A percentile compares a stretch with the other conserved stretches of the same genome.
Conservation (phyloP, 2,797 vertebrate genomes). For the Melanogrammus aeglefinus region DNA sequence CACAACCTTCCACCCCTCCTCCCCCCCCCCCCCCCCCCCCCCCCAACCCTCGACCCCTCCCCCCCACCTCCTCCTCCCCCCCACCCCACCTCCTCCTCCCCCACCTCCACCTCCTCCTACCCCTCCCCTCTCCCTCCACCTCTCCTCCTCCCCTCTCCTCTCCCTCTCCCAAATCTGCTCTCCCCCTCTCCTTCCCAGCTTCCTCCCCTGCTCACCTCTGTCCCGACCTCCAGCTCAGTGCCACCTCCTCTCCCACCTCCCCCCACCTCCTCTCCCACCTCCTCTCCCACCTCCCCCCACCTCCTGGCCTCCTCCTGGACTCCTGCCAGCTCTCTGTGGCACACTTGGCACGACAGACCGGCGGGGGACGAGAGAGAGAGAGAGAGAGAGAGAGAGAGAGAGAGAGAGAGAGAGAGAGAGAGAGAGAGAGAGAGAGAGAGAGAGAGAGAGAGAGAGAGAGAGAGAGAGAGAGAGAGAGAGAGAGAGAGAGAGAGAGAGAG, state of each 20-base stretch:
- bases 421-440: slow-evolving; percentile 12
- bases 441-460: slow-evolving; percentile 25
- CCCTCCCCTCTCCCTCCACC: too few species aligned
- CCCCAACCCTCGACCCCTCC: too few species aligned
- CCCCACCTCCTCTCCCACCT: slow-evolving; percentile 6
- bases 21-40: too few species aligned
- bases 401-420: slow-evolving; percentile 24
- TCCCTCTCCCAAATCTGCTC: neutral
- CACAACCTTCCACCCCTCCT: too few species aligned
- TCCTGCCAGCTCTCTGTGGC: slow-evolving; percentile 63
- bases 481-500: neutral
- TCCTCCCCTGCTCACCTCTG: slow-evolving; percentile 63
- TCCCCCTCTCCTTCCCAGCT: too few species aligned
- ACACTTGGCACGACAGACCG: slow-evolving; percentile 57
- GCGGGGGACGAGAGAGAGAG: slow-evolving; percentile 34
- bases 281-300: too few species aligned
- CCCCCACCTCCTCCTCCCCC: neutral
- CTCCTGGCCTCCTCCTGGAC: slow-evolving; percentile 47
- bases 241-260: slow-evolving; percentile 30
- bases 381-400: slow-evolving; percentile 7
- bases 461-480: neutral
- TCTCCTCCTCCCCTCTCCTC: neutral
- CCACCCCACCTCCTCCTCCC: too few species aligned
- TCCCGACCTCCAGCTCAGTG: slow-evolving; percentile 65
- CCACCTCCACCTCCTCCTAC: too few species aligned